Percentiles rank a stretch among this genome's conserved stretches.
Conservation (phyloP, 2,113 vertebrate genomes). For the Heteronetta atricapilla region DNA sequence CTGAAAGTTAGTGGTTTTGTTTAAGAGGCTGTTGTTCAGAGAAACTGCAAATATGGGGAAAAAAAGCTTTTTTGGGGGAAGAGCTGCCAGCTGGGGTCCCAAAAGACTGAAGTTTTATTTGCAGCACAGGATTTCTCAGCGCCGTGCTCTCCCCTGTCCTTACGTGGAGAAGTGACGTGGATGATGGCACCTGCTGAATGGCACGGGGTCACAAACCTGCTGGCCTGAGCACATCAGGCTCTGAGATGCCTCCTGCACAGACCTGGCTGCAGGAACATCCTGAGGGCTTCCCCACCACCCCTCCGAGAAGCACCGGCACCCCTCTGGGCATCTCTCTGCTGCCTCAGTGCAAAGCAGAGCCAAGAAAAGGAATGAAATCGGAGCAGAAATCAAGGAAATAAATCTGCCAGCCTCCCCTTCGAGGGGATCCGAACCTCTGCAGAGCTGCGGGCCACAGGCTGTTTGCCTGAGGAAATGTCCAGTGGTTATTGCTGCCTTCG, state of each 20-base stretch:
- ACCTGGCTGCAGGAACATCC: neutral
- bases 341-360: neutral
- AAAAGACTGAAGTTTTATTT: fast-evolving
- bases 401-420: neutral
- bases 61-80: neutral
- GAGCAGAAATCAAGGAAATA: neutral
- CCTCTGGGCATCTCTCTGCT: neutral
- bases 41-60: neutral
- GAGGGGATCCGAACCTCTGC: neutral
- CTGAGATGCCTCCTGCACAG: neutral
- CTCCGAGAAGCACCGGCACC: neutral
- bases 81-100: neutral
- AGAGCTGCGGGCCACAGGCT: neutral
- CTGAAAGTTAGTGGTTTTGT: neutral
- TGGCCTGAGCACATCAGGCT: neutral
- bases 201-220: neutral
- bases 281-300: neutral
- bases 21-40: neutral
- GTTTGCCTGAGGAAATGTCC: neutral
- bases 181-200: neutral
- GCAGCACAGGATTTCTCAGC: neutral
- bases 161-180: neutral
- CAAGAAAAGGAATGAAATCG: neutral
- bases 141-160: fast-evolving
- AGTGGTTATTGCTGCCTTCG: neutral